Base-by-base conservation (phyloP, 37 sponge, comb jelly and placozoan species). In the Agelas oroides region DNA sequence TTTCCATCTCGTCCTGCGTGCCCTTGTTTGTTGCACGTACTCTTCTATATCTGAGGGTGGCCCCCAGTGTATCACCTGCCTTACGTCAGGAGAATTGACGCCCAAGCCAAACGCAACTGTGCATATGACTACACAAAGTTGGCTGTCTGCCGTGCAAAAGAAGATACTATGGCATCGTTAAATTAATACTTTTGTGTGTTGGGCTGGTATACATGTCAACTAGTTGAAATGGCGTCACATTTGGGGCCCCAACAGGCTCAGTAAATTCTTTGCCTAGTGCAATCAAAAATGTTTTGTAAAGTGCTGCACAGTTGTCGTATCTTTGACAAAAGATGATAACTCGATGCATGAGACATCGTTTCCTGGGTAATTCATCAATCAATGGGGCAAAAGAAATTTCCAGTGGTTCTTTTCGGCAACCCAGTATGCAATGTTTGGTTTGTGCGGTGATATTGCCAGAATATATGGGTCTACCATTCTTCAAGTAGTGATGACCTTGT, bases 51-150 rank as follows among this genome's bases (percentile, higher is more conserved):
- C n/a, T n/a, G n/a, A n/a, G n/a, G n/a, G n/a, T n/a, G n/a, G n/a
- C n/a, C n/a, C n/a, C n/a, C n/a, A n/a, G n/a, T n/a, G n/a, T n/a
- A n/a, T n/a, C n/a, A n/a, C n/a, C n/a, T n/a, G n/a, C n/a, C n/a
- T n/a, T n/a, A 82, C 3, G 55, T 82, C 38, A 40, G 73, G 40
- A 59, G 28, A 71, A 52, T 80, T 58, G n/a, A 67, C 27, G 28
- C 81, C 80, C 80, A 79, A 65, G 24, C 80, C 80, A 65, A 79
- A 80, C 28, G 81, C 81, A 8, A 82, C 38, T 18, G 83, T 82
- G 21, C 60, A 58, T 37, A 81, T 81, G 31, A 81, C 59, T 31
- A 81, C 60, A 25, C 73, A 25, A 31, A 71, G 40, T 58, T 12
- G 36, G 38, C 60, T 28, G 18, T 38, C 31, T 25, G 5, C 21